phyloP scores from a whole-genome alignment of 2,797 vertebrate species.

The Manis javanica region DNA sequence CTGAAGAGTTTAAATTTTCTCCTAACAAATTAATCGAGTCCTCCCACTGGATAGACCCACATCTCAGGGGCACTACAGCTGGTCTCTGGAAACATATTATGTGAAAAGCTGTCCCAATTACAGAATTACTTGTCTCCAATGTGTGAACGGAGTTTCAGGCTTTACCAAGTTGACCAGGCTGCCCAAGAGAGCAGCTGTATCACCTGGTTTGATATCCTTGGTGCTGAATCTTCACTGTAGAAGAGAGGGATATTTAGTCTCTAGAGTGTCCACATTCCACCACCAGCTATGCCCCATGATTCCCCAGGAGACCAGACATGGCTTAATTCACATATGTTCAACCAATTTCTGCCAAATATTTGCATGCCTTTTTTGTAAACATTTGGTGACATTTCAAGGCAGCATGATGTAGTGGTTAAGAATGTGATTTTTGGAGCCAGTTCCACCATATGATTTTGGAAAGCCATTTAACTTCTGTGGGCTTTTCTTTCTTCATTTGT shows the following conservation, averaged over 20 bases:
- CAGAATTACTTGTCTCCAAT: neutral
- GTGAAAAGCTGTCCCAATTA: neutral
- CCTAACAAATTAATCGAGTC: neutral
- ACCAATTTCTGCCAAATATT: neutral
- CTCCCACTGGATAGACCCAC: neutral
- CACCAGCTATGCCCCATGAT: neutral
- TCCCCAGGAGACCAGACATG: neutral
- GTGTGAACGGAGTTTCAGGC: neutral
- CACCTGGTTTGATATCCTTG: neutral
- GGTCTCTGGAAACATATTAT: neutral
- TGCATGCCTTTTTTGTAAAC: neutral
- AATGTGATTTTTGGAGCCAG: neutral
- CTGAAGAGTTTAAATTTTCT: neutral
- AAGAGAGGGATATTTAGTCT: neutral
- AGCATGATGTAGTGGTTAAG: neutral
- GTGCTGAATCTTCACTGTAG: neutral
- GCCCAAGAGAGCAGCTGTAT: neutral
- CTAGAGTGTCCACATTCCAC: neutral
- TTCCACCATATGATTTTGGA: neutral
- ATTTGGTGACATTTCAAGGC: slow-evolving; percentile 21
- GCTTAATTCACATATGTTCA: neutral
- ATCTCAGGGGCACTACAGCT: neutral
- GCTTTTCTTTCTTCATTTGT: neutral
- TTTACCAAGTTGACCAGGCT: neutral
- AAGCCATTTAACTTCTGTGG: neutral